Evolutionary conservation across 1,140 invertebrate species (phyloP).

Genomic region (Cotesia glomerata): DNA sequence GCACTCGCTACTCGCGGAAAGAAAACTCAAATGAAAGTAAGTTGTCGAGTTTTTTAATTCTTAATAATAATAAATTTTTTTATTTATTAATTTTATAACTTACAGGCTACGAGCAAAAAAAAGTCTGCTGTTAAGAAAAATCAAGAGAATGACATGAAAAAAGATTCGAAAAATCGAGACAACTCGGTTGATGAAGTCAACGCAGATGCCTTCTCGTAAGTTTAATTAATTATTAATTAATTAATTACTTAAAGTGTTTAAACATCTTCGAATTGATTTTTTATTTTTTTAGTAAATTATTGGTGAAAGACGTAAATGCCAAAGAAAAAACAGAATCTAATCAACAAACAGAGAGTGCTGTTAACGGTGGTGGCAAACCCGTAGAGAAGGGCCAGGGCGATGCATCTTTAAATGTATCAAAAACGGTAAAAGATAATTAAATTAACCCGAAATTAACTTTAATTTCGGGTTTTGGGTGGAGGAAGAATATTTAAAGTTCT

Average conservation of each 20-base stretch:
- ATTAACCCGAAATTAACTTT: background rate
- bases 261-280: background rate
- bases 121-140: slow-evolving; percentile 53
- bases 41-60: slow-evolving; percentile 4
- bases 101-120: slow-evolving; percentile 57
- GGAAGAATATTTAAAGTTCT: slow-evolving; percentile 41
- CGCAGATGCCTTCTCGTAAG: slow-evolving; percentile 50
- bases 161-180: slow-evolving; percentile 42
- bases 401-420: slow-evolving; percentile 37
- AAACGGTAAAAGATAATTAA: slow-evolving; percentile 25
- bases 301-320: slow-evolving; percentile 42
- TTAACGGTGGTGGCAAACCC: slow-evolving; percentile 43
- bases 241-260: background rate
- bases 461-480: slow-evolving; percentile 20
- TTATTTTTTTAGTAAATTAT: slow-evolving; percentile 42
- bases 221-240: background rate
- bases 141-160: slow-evolving; percentile 56
- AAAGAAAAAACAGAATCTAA: slow-evolving; percentile 46
- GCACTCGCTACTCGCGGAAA: slow-evolving; percentile 52
- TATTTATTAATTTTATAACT: slow-evolving; percentile 1
- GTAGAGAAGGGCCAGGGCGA: slow-evolving; percentile 52
- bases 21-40: slow-evolving; percentile 61
- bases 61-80: background rate
- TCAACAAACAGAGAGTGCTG: slow-evolving; percentile 47
- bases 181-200: slow-evolving; percentile 50